phyloP scores from a whole-genome alignment of 2,888 invertebrate genomes.

The Lithophane socia region DNA sequence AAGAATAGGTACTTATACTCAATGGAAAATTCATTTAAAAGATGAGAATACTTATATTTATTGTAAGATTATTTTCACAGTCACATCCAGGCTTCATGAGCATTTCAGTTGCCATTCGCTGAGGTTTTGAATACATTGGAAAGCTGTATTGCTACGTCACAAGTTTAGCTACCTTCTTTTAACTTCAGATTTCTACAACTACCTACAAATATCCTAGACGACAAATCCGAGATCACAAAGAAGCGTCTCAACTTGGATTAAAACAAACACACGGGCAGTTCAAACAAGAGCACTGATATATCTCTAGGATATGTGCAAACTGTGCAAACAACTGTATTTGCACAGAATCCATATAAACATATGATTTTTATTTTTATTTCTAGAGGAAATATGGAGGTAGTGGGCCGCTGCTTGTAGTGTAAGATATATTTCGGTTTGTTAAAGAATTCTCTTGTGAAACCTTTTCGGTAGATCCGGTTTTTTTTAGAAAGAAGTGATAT shows the following conservation, averaged over 20 bases:
- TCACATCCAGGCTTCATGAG: neutral
- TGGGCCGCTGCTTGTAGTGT: neutral
- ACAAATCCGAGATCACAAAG: neutral
- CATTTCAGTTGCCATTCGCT: neutral
- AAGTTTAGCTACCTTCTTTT: neutral
- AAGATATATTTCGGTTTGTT: neutral
- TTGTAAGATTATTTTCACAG: neutral
- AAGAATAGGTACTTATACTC: neutral
- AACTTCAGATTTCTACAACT: neutral
- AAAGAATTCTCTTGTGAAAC: neutral
- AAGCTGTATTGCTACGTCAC: neutral
- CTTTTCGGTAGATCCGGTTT: neutral
- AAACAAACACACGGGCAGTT: slow-evolving; percentile 22
- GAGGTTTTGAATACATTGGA: neutral
- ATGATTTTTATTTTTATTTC: slow-evolving; percentile 13
- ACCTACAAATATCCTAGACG: neutral
- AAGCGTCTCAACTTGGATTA: slow-evolving; percentile 16
- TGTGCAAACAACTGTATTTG: slow-evolving; percentile 12
- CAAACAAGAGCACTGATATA: slow-evolving; percentile 21
- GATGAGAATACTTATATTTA: neutral
- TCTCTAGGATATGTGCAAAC: slow-evolving; percentile 8
- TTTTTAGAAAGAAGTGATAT: too few species aligned
- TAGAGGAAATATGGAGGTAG: neutral
- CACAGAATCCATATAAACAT: neutral
- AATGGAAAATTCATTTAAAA: neutral